Conservation (phyloP, 2,888 invertebrate genomes). For the Andrena dorsata region DNA sequence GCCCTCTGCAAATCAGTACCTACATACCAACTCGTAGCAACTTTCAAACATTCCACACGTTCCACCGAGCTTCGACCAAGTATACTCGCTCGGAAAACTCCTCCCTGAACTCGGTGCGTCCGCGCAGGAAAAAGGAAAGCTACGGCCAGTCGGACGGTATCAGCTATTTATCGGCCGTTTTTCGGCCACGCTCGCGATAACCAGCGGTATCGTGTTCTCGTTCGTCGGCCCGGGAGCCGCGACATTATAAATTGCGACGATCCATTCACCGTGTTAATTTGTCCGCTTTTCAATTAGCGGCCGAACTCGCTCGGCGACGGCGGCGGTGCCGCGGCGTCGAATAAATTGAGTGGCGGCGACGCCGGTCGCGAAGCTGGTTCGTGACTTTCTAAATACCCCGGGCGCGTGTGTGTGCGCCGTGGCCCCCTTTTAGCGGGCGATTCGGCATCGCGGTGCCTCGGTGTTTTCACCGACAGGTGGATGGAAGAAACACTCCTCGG, state of each 20-base stretch:
- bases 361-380: conserved; percentile 49
- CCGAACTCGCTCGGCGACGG: conserved; percentile 65
- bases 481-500: conserved; percentile 28
- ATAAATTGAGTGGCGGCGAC: conserved; percentile 68
- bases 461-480: conserved; percentile 44
- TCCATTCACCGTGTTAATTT: conserved; percentile 75
- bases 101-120: no score
- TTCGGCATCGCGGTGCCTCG: background rate
- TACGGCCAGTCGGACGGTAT: background rate
- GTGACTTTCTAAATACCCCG: conserved; percentile 71
- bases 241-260: conserved; percentile 75
- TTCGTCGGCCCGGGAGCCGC: conserved; percentile 45
- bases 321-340: conserved; percentile 41
- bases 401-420: conserved; percentile 18
- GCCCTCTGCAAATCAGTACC: no score
- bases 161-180: conserved; percentile 29
- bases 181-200: conserved; percentile 36
- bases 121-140: background rate
- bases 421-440: conserved; percentile 49
- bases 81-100: no score
- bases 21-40: no score
- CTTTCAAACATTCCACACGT: no score
- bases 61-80: no score
- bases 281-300: conserved; percentile 78
- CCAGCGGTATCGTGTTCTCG: conserved; percentile 35